Percentiles rank a stretch among this genome's conserved stretches.
These are phyloP conservation scores for Proterorhinus semilunaris DNA, from an alignment of 2,113 vertebrate genomes.

Conservation along the genomic window DNA sequence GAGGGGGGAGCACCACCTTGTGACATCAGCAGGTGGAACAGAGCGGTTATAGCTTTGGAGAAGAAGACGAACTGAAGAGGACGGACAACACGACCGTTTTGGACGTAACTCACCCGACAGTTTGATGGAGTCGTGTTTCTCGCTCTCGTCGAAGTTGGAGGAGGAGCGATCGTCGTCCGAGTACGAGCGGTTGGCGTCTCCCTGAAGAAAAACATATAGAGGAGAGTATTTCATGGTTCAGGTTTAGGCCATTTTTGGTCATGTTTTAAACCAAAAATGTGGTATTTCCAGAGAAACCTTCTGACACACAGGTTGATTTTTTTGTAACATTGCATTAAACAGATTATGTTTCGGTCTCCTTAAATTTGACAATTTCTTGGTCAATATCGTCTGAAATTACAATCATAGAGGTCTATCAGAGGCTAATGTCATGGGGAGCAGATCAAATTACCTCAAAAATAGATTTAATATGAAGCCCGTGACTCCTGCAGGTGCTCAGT, in stretches of 20 bases:
- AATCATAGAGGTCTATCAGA: background rate
- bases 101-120: constrained; percentile 76
- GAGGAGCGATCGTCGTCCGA: constrained; percentile 91
- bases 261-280: no score
- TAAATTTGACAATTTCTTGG: background rate
- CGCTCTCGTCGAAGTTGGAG: constrained; percentile 86
- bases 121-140: constrained; percentile 84
- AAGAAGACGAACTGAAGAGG: no score
- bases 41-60: no score
- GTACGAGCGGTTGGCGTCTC: constrained; percentile 91
- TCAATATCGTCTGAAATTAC: background rate
- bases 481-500: background rate
- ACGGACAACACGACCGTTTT: no score
- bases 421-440: background rate
- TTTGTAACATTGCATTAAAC: no score
- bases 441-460: background rate
- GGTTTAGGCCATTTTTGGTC: no score
- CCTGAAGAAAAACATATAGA: constrained; percentile 67
- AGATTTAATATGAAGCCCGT: background rate
- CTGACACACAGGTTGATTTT: no score
- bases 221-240: background rate
- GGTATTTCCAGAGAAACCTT: no score
- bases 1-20: no score
- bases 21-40: no score
- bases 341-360: background rate